phyloP scores from a whole-genome alignment of 1,140 invertebrate genomes.

The Zaprionus ghesquierei region DNA sequence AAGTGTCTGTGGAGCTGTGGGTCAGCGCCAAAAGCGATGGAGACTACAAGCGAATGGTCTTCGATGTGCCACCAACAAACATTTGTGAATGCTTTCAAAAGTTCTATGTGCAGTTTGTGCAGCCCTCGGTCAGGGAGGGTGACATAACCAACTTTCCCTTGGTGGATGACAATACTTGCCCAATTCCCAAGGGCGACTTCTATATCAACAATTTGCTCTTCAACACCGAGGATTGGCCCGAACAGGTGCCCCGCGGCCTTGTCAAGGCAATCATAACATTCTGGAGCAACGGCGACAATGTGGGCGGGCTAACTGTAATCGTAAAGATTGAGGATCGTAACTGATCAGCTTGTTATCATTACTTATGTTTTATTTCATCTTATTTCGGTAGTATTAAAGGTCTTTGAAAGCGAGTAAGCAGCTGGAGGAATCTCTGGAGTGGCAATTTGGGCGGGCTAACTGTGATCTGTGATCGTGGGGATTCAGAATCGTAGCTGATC shows the following conservation, averaged over 20 bases:
- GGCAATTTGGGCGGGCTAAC: too few species aligned
- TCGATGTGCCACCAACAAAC: conserved; percentile 70
- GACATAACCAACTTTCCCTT: conserved; percentile 68
- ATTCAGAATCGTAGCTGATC: too few species aligned
- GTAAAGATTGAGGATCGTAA: conserved; percentile 63
- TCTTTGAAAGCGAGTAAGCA: conserved; percentile 36
- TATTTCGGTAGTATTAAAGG: conserved; percentile 32
- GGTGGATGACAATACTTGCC: conserved; percentile 66
- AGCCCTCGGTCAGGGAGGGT: conserved; percentile 59
- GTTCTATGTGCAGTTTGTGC: conserved; percentile 73
- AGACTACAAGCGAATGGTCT: conserved; percentile 67
- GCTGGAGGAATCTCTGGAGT: not conserved
- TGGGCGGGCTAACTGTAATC: conserved; percentile 60
- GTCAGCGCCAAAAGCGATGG: conserved; percentile 71
- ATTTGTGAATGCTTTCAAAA: conserved; percentile 78
- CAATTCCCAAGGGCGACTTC: conserved; percentile 65
- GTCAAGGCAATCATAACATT: conserved; percentile 71
- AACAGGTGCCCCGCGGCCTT: conserved; percentile 71
- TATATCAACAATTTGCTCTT: conserved; percentile 63
- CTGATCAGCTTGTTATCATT: not conserved
- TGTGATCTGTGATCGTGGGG: too few species aligned
- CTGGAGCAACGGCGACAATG: conserved; percentile 55
- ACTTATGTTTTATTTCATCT: not conserved
- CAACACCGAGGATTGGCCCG: conserved; percentile 70
- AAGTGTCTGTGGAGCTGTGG: conserved; percentile 71